phyloP scores from a whole-genome alignment of 2,888 invertebrate species.

The Ctena decussata region DNA sequence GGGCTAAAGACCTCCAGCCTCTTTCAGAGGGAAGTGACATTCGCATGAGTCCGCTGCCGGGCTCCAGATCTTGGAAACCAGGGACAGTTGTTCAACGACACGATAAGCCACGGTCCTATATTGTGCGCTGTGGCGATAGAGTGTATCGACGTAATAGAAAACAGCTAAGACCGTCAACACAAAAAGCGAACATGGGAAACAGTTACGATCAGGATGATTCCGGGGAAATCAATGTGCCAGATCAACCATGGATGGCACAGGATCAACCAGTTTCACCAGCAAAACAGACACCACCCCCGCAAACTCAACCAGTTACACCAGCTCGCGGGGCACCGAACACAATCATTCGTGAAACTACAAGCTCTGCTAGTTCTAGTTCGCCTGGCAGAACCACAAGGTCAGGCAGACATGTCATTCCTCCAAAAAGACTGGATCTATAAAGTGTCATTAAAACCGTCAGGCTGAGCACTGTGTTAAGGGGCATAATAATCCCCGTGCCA shows the following conservation, averaged over 20 bases:
- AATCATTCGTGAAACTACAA: background rate
- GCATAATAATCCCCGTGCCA: too few relatives aligned
- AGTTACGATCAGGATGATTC: background rate
- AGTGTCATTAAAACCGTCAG: background rate
- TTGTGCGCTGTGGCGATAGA: slow-evolving; percentile 29
- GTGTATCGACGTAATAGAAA: slow-evolving; percentile 49
- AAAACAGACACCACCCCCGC: background rate
- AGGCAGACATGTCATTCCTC: slow-evolving; percentile 12
- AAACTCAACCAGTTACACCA: background rate
- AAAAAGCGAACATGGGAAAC: background rate
- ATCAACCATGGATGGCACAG: background rate
- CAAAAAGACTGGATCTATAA: slow-evolving; percentile 25
- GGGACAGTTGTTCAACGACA: slow-evolving; percentile 38
- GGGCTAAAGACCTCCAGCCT: slow-evolving; percentile 29
- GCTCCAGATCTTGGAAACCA: slow-evolving; percentile 26
- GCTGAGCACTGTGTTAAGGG: background rate
- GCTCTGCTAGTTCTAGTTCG: background rate
- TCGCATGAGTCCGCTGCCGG: slow-evolving; percentile 24
- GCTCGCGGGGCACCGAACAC: background rate
- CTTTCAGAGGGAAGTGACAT: slow-evolving; percentile 30
- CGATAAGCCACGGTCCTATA: slow-evolving; percentile 54
- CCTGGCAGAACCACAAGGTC: slow-evolving; percentile 6
- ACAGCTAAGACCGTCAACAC: slow-evolving; percentile 23
- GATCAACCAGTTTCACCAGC: background rate
- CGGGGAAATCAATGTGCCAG: background rate